A percentile compares a stretch with the other conserved stretches of the same genome.
These are phyloP conservation scores for Oryctes rhinoceros DNA, from an alignment of 1,140 invertebrate genomes.

Conservation along the genomic window DNA sequence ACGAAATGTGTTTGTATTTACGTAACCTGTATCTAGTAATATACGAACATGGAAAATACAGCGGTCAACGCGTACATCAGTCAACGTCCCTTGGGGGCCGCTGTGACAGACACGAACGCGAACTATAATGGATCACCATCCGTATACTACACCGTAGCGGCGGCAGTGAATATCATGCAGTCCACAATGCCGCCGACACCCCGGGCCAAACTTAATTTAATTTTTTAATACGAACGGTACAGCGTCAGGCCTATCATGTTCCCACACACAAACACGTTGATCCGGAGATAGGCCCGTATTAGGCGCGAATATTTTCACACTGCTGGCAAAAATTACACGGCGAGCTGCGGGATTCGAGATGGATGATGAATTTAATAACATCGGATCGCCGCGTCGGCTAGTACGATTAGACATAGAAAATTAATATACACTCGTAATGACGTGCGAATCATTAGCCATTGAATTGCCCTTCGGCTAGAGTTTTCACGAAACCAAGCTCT, in stretches of 20 bases:
- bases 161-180: conserved; percentile 24
- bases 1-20: neutral
- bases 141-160: neutral
- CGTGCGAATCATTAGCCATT: neutral
- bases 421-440: neutral
- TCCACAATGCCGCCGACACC: conserved; percentile 19
- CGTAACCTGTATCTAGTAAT: neutral
- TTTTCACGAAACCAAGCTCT: too few relatives aligned
- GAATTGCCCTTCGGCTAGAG: too few relatives aligned
- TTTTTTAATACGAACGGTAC: conserved; percentile 8
- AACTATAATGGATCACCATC: conserved; percentile 39
- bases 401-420: neutral
- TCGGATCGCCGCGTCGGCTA: neutral
- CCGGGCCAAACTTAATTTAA: conserved; percentile 32
- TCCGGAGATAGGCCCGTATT: neutral
- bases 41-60: neutral
- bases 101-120: conserved; percentile 40
- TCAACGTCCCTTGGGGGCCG: conserved; percentile 27
- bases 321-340: neutral
- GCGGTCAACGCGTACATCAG: conserved; percentile 38
- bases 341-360: neutral
- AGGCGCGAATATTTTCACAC: conserved; percentile 4
- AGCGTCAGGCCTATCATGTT: conserved; percentile 17
- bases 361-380: neutral
- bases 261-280: conserved; percentile 3